phyloP scores from a whole-genome alignment of 1,140 invertebrate genomes.

The Hylaeus anthracinus region DNA sequence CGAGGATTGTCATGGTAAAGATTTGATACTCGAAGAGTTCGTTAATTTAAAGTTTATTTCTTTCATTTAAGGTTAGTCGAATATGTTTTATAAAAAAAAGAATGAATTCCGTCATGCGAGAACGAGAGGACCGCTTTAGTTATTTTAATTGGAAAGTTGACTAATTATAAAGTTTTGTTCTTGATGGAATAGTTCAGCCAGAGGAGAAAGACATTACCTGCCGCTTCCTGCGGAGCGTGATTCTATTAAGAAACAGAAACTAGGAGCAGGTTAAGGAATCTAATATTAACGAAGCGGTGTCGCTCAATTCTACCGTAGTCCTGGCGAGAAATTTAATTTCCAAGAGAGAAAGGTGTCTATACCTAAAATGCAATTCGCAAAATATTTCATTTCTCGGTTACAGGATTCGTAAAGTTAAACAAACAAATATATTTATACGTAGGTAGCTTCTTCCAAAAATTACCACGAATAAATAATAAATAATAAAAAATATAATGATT shows the following conservation, averaged over 20 bases:
- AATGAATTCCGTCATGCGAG: neutral
- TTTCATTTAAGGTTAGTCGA: neutral
- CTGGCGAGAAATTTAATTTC: neutral
- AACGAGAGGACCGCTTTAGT: neutral
- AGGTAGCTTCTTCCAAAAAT: too few relatives aligned
- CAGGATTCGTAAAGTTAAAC: neutral
- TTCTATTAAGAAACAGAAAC: constrained; percentile 6
- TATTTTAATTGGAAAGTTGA: constrained; percentile 32
- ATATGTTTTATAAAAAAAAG: neutral
- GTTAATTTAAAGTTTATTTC: neutral
- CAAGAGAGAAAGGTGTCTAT: neutral
- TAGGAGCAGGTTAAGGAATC: neutral
- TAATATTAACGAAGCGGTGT: neutral
- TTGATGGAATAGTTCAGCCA: constrained; percentile 11
- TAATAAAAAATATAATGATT: too few relatives aligned
- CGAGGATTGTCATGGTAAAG: too few relatives aligned
- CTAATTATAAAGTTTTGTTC: constrained; percentile 17
- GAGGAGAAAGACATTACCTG: neutral
- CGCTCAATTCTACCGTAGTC: neutral
- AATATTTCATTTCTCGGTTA: neutral
- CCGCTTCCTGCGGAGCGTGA: neutral
- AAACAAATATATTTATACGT: neutral
- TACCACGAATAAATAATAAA: too few relatives aligned
- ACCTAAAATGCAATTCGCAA: neutral
- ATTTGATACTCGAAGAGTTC: too few relatives aligned